phyloP scores from a whole-genome alignment of 2,113 vertebrate genomes.

The Nesoenas mayeri region DNA sequence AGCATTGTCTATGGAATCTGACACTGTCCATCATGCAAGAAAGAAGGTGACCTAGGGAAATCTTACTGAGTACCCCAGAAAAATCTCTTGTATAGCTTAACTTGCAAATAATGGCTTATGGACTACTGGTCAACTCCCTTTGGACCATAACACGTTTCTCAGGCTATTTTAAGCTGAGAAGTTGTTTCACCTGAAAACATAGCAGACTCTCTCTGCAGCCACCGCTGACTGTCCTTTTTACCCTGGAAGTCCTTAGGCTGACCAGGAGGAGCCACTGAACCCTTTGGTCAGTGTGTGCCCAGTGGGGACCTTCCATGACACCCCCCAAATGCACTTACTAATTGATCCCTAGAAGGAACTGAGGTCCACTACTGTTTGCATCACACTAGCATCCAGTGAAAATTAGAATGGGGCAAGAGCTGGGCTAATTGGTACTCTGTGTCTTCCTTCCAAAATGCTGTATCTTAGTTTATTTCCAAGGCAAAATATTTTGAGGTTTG shows the following conservation, averaged over 20 bases:
- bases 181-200: background rate
- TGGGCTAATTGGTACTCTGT: background rate
- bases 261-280: background rate
- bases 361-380: background rate
- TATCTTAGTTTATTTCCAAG: background rate
- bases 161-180: background rate
- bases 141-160: background rate
- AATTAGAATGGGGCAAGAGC: background rate
- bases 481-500: background rate
- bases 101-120: background rate
- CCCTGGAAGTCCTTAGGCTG: background rate
- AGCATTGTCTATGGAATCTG: background rate
- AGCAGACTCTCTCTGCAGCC: background rate
- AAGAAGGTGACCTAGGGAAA: background rate
- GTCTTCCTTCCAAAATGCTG: background rate
- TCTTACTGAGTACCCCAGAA: background rate
- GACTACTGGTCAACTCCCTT: background rate
- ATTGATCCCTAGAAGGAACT: background rate
- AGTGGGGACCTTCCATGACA: background rate
- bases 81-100: background rate
- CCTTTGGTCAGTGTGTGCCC: background rate
- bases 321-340: background rate
- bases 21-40: background rate
- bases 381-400: background rate
- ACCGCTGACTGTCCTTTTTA: background rate